These are phyloP conservation scores for Sternotherus odoratus DNA, from an alignment of 2,797 vertebrate genomes.

Conservation along the genomic window DNA sequence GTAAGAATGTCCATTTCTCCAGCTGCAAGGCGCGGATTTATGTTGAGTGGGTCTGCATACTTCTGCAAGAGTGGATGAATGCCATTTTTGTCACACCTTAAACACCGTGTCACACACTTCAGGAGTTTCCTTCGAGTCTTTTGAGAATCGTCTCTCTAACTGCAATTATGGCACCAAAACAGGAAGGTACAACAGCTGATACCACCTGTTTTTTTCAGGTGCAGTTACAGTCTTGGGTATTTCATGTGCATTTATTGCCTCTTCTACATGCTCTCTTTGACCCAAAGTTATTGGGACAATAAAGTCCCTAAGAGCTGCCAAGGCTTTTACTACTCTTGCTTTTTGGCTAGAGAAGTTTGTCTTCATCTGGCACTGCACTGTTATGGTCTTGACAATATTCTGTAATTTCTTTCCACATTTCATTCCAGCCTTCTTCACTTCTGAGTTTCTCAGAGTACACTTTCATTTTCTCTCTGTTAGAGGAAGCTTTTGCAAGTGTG, in stretches of 20 bases:
- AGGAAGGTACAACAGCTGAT: not conserved
- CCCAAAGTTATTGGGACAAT: not conserved
- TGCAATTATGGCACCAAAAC: not conserved
- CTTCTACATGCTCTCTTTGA: not conserved
- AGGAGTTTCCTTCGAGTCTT: not conserved
- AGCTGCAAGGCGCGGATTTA: not conserved
- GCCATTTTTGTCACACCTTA: not conserved
- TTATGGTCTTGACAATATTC: not conserved
- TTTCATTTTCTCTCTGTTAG: not conserved
- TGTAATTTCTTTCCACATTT: not conserved
- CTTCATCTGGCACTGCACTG: not conserved
- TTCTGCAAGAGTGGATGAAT: not conserved
- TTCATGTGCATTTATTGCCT: not conserved
- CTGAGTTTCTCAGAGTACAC: not conserved
- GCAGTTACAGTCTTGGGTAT: not conserved
- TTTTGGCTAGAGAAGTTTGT: not conserved
- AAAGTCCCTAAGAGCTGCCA: not conserved
- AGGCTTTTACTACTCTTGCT: not conserved
- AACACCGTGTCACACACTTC: not conserved
- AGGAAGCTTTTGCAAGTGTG: not conserved
- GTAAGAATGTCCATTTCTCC: not conserved
- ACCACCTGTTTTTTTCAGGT: not conserved
- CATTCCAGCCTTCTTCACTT: not conserved
- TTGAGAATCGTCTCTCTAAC: not conserved
- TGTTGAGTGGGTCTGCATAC: not conserved